Evolutionary conservation across 2,888 invertebrate species (phyloP).

Genomic region (Oegoconia quadripuncta): DNA sequence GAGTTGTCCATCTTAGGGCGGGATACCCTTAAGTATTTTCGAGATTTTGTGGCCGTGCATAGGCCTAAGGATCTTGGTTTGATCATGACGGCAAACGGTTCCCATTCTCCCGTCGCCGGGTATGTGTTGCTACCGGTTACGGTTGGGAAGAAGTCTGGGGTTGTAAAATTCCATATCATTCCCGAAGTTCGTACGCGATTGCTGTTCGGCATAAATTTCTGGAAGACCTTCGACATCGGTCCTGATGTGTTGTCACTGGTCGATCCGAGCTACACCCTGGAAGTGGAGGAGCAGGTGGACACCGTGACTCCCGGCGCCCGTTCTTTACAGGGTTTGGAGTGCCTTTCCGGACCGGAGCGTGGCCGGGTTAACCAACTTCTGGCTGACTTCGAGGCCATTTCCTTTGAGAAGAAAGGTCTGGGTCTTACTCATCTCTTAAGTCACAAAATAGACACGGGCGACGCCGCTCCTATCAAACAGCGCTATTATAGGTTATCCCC

Average conservation of each 20-base stretch:
- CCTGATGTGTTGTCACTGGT: too few species aligned
- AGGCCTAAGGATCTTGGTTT: neutral
- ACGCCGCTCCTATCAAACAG: constrained; percentile 21
- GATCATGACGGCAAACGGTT: neutral
- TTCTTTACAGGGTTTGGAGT: too few species aligned
- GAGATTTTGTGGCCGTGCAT: too few species aligned
- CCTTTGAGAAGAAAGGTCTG: constrained; percentile 17
- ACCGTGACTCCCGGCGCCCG: too few species aligned
- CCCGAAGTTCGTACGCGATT: constrained; percentile 12
- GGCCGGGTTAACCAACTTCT: too few species aligned
- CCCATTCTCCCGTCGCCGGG: constrained; percentile 12
- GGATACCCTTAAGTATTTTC: constrained; percentile 8
- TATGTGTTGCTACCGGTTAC: constrained; percentile 10
- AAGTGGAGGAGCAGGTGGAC: too few species aligned
- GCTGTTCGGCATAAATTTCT: constrained; percentile 22
- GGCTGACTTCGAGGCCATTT: constrained; percentile 20
- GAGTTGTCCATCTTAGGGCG: constrained; percentile 21
- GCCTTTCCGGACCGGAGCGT: too few species aligned
- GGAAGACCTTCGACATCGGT: constrained; percentile 14
- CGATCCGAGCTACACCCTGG: constrained; percentile 15
- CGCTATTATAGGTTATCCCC: constrained; percentile 25
- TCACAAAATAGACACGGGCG: constrained; percentile 23
- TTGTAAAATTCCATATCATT: constrained; percentile 14
- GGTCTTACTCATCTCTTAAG: constrained; percentile 18
- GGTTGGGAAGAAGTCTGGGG: constrained; percentile 8